Base-by-base conservation (phyloP, 2,888 invertebrate genomes). In the Heliconius ismenius region DNA sequence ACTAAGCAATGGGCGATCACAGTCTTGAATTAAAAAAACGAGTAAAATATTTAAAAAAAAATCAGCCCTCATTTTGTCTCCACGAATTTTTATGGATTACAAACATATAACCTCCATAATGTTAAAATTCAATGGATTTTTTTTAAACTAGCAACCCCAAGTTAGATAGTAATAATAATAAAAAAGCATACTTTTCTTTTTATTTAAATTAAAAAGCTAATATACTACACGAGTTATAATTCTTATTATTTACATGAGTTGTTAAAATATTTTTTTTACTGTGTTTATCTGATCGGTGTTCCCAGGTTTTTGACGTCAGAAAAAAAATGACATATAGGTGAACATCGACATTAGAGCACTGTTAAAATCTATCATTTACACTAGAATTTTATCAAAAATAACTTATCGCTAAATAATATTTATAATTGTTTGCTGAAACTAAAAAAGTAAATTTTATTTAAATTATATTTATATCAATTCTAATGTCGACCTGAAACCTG, bases 41-140 rank as follows among this genome's bases (percentile, higher is more conserved):
- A 62, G 26, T 26, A 43, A 72, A 74, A 72, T 65, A 58, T 64
- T 58, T 58, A 36, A 64, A 76, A 84, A 87, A 89, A 90, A 88
- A 84, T 87, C 86, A 87, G 85, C 84, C 87, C 87, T 83, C 84
- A 81, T 80, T 79, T 79, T 82, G 74, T 81, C 79, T 83, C 87
- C 87, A 87, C 79, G 87, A 88, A 87, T 86, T 86, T 81, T 83
- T 82, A 88, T 86, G 89, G 88, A 89, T 86, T 84, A 81, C 86
- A 90, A 92, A 92, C 92, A 93, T 91, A 91, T 90, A 79, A 83
- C 84, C 83, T 90, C 91, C 91, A 90, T 90, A 86, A 78, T 83
- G 78, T 15, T 74, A 80, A 88, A 90, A 91, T 91, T 91, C 89
- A 85, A 86, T 88, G 91, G 90, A 89, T 84, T 80, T 82, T 32